These are phyloP conservation scores for Falcaria lacertinaria DNA, from an alignment of 2,888 invertebrate genomes.

Conservation along the genomic window DNA sequence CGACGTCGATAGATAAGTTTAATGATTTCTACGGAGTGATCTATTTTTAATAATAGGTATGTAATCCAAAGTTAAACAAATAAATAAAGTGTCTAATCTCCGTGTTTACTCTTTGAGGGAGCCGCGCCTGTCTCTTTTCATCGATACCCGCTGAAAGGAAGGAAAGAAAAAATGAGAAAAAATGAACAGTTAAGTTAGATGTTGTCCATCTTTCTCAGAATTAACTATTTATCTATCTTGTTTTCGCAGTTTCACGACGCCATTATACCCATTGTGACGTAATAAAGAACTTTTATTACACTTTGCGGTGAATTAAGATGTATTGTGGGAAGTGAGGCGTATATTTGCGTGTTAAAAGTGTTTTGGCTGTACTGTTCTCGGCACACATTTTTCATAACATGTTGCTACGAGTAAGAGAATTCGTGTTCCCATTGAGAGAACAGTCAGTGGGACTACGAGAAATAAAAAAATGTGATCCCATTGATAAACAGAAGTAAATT, in stretches of 20 bases:
- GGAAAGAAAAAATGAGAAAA: not conserved
- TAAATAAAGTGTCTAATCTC: not conserved
- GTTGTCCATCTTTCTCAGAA: slow-evolving; percentile 1
- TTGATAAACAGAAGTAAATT: no score
- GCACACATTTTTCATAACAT: no score
- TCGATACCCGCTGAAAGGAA: not conserved
- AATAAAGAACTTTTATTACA: not conserved
- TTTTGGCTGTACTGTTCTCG: no score
- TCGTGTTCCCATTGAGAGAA: no score
- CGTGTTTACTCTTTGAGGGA: not conserved
- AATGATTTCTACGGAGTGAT: no score
- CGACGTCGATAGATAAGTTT: no score
- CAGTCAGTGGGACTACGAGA: no score
- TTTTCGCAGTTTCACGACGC: slow-evolving; percentile 1
- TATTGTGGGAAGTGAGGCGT: not conserved
- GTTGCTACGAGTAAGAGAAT: no score
- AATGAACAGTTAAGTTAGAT: slow-evolving; percentile 1
- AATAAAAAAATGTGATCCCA: no score
- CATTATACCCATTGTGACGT: not conserved
- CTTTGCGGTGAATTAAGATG: not conserved
- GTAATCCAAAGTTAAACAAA: no score
- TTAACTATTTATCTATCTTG: slow-evolving; percentile 3
- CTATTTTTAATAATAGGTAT: no score
- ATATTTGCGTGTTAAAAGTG: no score
- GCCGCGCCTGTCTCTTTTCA: not conserved